These are phyloP conservation scores for Limnodromus scolopaceus DNA, from an alignment of 2,797 vertebrate genomes.

Conservation along the genomic window DNA sequence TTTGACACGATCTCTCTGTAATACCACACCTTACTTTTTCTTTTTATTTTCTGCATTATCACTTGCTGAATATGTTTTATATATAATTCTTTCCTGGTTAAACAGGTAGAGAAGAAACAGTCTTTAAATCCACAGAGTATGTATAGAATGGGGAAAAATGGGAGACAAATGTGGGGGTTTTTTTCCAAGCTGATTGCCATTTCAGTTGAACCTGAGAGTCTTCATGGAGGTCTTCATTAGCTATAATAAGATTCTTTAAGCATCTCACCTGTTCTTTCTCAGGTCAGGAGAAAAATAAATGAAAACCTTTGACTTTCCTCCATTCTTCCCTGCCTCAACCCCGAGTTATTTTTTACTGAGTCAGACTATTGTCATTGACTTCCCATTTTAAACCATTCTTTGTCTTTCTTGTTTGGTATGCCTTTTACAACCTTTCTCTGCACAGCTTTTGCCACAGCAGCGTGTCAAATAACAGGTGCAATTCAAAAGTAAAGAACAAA, in stretches of 20 bases:
- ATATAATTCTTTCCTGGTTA: neutral
- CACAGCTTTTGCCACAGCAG: slow-evolving; percentile 41
- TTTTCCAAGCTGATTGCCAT: neutral
- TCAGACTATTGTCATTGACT: slow-evolving; percentile 3
- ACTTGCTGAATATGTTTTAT: neutral
- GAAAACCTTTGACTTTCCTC: slow-evolving; percentile 30
- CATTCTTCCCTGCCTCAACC: neutral
- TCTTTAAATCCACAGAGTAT: neutral
- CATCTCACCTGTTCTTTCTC: neutral
- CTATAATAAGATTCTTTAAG: neutral
- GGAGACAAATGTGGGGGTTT: neutral
- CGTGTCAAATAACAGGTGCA: neutral
- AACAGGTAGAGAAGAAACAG: neutral
- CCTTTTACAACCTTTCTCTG: slow-evolving; percentile 33
- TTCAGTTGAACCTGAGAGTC: neutral
- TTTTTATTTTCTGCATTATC: neutral
- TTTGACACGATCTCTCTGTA: neutral
- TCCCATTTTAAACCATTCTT: slow-evolving; percentile 21
- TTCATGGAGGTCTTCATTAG: slow-evolving; percentile 3
- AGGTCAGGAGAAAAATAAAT: neutral
- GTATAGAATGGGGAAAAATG: neutral
- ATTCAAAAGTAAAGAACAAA: slow-evolving; percentile 13
- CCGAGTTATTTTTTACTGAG: slow-evolving; percentile 38
- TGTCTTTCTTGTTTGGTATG: slow-evolving; percentile 53
- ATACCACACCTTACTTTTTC: neutral